These are phyloP conservation scores for Sycophaga agraensis DNA, from an alignment of 1,140 invertebrate species.

Conservation along the genomic window DNA sequence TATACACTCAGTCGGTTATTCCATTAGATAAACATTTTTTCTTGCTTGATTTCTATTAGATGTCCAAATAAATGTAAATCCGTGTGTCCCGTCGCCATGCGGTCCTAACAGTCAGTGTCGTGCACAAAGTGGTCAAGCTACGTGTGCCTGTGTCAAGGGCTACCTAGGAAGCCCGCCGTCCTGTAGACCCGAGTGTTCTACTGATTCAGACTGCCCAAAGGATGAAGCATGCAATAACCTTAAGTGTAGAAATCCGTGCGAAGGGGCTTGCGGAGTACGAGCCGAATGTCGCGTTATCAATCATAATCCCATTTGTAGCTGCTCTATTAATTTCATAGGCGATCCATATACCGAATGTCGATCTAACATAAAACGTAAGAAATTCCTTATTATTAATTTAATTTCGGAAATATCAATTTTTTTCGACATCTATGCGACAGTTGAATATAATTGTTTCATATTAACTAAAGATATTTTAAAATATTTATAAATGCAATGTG, in stretches of 20 bases:
- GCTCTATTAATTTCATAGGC: constrained; percentile 60
- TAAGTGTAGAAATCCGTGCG: constrained; percentile 52
- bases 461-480: constrained; percentile 51
- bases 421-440: constrained; percentile 45
- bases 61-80: constrained; percentile 42
- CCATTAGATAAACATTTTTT: neutral
- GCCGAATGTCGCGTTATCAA: constrained; percentile 51
- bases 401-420: constrained; percentile 54
- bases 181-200: constrained; percentile 62
- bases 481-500: neutral
- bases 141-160: constrained; percentile 59
- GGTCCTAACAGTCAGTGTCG: constrained; percentile 60
- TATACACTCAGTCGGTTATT: neutral
- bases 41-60: constrained; percentile 1
- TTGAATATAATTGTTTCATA: constrained; percentile 62
- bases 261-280: constrained; percentile 49
- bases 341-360: constrained; percentile 60
- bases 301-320: constrained; percentile 61
- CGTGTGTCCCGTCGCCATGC: constrained; percentile 69
- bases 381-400: constrained; percentile 26
- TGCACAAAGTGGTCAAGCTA: constrained; percentile 55
- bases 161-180: constrained; percentile 66
- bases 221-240: constrained; percentile 50
- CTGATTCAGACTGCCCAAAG: constrained; percentile 51
- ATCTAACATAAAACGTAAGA: constrained; percentile 54